Evolutionary conservation across 2,888 invertebrate genomes (phyloP).

Genomic region (Lissonota sp.): DNA sequence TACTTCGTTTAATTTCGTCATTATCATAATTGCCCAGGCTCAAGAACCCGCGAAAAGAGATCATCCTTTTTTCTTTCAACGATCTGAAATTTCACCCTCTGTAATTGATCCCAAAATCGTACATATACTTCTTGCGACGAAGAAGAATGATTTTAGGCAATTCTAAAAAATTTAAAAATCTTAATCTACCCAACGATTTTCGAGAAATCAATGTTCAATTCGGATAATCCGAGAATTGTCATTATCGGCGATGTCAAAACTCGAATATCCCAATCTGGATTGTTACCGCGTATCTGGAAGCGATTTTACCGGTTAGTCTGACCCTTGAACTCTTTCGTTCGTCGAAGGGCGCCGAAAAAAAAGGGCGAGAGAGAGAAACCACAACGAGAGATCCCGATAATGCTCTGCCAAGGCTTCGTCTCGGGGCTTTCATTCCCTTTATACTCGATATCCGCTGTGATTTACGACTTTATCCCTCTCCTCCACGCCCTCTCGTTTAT

Average conservation of each 20-base stretch:
- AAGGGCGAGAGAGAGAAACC: not conserved
- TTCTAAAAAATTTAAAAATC: too few relatives aligned
- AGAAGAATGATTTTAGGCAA: too few relatives aligned
- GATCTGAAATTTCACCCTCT: too few relatives aligned
- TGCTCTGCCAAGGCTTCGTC: conserved; percentile 32
- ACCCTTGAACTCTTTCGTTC: conserved; percentile 29
- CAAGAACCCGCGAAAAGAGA: not conserved
- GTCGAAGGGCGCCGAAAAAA: conserved; percentile 19
- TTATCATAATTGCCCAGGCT: not conserved
- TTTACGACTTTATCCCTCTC: conserved; percentile 35
- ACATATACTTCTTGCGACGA: too few relatives aligned
- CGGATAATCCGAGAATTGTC: too few relatives aligned
- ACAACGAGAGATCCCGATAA: conserved; percentile 33
- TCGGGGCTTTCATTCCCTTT: conserved; percentile 48
- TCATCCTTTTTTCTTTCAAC: not conserved
- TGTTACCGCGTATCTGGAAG: too few relatives aligned
- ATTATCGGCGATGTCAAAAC: not conserved
- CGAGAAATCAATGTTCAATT: too few relatives aligned
- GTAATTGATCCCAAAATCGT: too few relatives aligned
- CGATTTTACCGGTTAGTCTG: conserved; percentile 5
- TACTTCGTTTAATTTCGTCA: conserved; percentile 39
- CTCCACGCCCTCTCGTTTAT: not conserved
- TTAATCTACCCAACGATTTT: not conserved
- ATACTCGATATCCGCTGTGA: conserved; percentile 41
- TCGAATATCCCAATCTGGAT: conserved; percentile 33